These are phyloP conservation scores for Achlya flavicornis DNA, from an alignment of 2,888 invertebrate genomes.

Conservation along the genomic window DNA sequence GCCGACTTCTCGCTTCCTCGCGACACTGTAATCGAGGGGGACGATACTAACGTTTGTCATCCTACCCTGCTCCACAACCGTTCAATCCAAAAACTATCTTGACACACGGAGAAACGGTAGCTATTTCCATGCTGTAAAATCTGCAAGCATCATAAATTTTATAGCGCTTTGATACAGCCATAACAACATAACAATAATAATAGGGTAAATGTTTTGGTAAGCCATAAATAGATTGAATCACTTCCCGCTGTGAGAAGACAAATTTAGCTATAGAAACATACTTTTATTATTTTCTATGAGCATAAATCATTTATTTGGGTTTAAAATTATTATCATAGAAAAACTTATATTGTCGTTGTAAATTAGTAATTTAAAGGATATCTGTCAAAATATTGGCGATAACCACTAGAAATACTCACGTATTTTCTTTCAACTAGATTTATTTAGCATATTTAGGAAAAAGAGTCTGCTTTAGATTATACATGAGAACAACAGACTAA, in stretches of 20 bases:
- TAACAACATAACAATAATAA: constrained; percentile 81
- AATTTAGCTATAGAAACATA: constrained; percentile 53
- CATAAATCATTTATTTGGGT: no score
- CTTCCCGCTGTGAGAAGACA: constrained; percentile 68
- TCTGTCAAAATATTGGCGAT: no score
- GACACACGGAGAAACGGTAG: background rate
- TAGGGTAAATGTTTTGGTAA: constrained; percentile 84
- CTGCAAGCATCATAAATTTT: constrained; percentile 80
- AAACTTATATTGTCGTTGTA: no score
- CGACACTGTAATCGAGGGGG: constrained; percentile 77
- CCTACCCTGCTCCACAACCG: constrained; percentile 52
- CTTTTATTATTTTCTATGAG: constrained; percentile 36
- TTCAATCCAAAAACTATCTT: constrained; percentile 38
- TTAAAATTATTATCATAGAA: no score
- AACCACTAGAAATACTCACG: no score
- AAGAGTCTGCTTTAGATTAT: no score
- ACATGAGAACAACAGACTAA: no score
- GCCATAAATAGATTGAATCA: constrained; percentile 78
- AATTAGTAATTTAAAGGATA: no score
- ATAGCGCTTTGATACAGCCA: constrained; percentile 82
- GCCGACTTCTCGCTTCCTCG: constrained; percentile 71
- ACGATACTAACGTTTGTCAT: constrained; percentile 74
- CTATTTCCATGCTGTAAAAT: constrained; percentile 35
- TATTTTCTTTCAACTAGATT: no score
- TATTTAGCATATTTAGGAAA: no score